phyloP scores from a whole-genome alignment of 2,888 invertebrate genomes.

The Chaetogeoica ovagalla region DNA sequence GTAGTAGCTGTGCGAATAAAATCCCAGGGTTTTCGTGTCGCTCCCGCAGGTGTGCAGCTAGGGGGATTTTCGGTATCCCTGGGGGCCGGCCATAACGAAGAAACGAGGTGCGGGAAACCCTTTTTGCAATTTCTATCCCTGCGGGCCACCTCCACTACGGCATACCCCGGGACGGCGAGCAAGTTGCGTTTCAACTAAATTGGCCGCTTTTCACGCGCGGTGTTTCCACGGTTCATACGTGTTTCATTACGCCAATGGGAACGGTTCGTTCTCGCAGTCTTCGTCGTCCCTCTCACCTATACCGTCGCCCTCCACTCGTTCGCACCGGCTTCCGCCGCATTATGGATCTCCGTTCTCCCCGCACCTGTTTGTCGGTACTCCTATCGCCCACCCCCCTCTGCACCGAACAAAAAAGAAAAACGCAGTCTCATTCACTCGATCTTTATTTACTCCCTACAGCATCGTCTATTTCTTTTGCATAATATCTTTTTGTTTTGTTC shows the following conservation, averaged over 20 bases:
- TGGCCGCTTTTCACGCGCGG: slow-evolving; percentile 49
- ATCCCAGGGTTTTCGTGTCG: slow-evolving; percentile 40
- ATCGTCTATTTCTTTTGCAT: too few relatives aligned
- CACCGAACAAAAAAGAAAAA: too few relatives aligned
- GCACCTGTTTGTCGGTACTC: too few relatives aligned
- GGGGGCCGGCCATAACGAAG: slow-evolving; percentile 41
- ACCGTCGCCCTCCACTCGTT: not conserved
- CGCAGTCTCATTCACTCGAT: not conserved
- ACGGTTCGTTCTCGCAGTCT: slow-evolving; percentile 25
- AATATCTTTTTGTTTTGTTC: too few relatives aligned
- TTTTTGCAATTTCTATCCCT: slow-evolving; percentile 50
- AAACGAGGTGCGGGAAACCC: slow-evolving; percentile 51
- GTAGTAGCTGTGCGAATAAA: slow-evolving; percentile 23
- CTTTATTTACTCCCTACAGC: not conserved
- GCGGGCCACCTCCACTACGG: not conserved
- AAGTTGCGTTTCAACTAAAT: slow-evolving; percentile 46
- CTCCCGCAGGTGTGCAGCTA: slow-evolving; percentile 38
- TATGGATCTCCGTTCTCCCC: not conserved
- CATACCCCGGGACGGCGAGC: slow-evolving; percentile 29
- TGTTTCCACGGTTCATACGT: slow-evolving; percentile 49
- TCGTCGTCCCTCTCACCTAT: not conserved
- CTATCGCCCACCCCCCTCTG: too few relatives aligned
- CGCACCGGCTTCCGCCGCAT: not conserved
- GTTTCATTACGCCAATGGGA: slow-evolving; percentile 52
- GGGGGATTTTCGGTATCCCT: slow-evolving; percentile 38